Evolutionary conservation across 2,797 vertebrate species (phyloP), one percentile per base, ranked within the genome.

Genomic region (Centropyge bicolor): DNA sequence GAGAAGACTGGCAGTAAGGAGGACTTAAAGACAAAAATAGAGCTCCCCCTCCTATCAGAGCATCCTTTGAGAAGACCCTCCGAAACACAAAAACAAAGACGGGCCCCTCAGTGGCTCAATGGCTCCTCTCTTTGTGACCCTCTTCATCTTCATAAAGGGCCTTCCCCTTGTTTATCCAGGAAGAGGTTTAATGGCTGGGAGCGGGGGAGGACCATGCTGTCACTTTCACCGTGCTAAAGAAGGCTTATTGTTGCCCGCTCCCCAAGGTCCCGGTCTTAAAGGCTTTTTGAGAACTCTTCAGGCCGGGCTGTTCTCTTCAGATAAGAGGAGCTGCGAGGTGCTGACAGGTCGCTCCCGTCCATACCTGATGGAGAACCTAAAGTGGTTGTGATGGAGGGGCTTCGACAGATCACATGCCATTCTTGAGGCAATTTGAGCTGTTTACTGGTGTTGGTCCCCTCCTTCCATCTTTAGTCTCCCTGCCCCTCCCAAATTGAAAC

Each of bases 101-200:
- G 81, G 80, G 91, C 94, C 95, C 95, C 96, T 96, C 94, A 93
- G 92, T 90, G 93, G 91, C 94, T 95, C 95, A 93, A 89, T 92
- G 94, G 92, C 94, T 95, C 94, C 94, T 93, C 88, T 94, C 94
- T 92, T 96, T 96, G 95, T 96, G 94, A 95, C 93, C 93, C 90
- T 93, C 95, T 95, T 94, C 90, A 93, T 94, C 92, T 92, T 92
- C 89, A 94, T 95, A 96, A 97, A 96, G 95, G 95, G 92, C 96
- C 94, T 94, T 95, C 95, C 95, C 95, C 95, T 97, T 97, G 96
- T 96, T 95, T 95, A 96, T 95, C 91, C 95, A 96, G 95, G 94
- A 96, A 95, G 95, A 96, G 96, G 91, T 96, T 95, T 96, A 96
- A 97, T 97, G 94, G 95, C 95, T 88, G 89, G 1, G 77, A 87